phyloP scores from a whole-genome alignment of 2,797 vertebrate genomes.

The Leptatherina wallacei region DNA sequence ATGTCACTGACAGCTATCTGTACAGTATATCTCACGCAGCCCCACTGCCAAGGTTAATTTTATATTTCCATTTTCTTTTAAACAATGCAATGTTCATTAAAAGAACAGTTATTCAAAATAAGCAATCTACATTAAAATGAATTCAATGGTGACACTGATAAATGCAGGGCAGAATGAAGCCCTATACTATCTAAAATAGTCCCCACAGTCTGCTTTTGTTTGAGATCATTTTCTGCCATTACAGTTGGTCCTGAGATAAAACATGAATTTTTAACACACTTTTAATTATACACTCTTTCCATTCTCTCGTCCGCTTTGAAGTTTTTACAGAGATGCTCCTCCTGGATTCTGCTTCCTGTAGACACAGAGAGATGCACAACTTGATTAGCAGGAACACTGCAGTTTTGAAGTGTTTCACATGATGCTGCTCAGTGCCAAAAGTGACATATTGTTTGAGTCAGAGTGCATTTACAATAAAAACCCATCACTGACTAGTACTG shows the following conservation, averaged over 20 bases:
- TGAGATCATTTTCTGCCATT: slow-evolving; percentile 55
- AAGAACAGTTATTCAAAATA: slow-evolving; percentile 1
- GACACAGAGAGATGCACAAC: slow-evolving; percentile 42
- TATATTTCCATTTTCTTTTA: slow-evolving; percentile 4
- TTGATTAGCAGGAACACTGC: slow-evolving; percentile 50
- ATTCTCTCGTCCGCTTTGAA: slow-evolving; percentile 51
- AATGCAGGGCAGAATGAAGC: slow-evolving; percentile 2
- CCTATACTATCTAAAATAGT: slow-evolving; percentile 19
- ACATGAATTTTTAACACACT: slow-evolving; percentile 42
- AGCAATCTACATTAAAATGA: slow-evolving; percentile 12
- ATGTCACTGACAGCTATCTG: slow-evolving; percentile 73
- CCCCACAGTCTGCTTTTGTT: slow-evolving; percentile 9
- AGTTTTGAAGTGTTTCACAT: slow-evolving; percentile 49
- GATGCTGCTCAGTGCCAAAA: slow-evolving; percentile 55
- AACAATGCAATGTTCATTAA: slow-evolving; percentile 4
- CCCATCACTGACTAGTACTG: slow-evolving; percentile 26
- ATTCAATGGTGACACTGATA: neutral
- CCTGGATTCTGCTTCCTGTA: slow-evolving; percentile 29
- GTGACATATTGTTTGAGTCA: slow-evolving; percentile 60
- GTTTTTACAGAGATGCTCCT: slow-evolving; percentile 28
- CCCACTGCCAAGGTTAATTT: slow-evolving; percentile 13
- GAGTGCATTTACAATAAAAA: slow-evolving; percentile 38
- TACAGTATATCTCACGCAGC: slow-evolving; percentile 11
- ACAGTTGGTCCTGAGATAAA: slow-evolving; percentile 27
- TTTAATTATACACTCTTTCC: slow-evolving; percentile 40